phyloP scores from a whole-genome alignment of 2,888 invertebrate species.

The Agelastica alni region DNA sequence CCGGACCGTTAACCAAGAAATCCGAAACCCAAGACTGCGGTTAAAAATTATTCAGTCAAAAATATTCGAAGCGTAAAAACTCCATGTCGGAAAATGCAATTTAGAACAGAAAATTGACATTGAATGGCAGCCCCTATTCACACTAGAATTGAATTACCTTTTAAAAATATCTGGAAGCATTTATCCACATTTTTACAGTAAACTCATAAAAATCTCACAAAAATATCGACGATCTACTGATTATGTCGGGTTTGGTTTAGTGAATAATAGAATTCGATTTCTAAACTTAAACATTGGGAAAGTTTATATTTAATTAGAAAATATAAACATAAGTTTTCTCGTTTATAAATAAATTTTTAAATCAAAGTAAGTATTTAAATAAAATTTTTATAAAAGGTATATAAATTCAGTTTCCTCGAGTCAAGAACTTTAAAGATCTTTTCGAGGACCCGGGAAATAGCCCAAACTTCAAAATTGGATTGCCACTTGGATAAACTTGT shows the following conservation, averaged over 20 bases:
- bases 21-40: conserved; percentile 5
- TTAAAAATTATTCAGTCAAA: conserved; percentile 25
- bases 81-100: conserved; percentile 25
- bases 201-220: not conserved
- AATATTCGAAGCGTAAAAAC: conserved; percentile 23
- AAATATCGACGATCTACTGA: not conserved
- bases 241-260: not conserved
- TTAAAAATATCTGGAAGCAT: conserved; percentile 20
- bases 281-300: no score
- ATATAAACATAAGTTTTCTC: no score
- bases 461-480: conserved; percentile 15
- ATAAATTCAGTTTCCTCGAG: not conserved
- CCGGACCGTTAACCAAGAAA: conserved; percentile 9
- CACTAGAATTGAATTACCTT: conserved; percentile 19
- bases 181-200: conserved; percentile 14
- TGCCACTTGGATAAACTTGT: conserved; percentile 4
- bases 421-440: not conserved
- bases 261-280: no score
- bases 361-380: no score
- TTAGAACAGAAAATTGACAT: conserved; percentile 24
- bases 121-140: conserved; percentile 27
- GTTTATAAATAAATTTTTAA: no score
- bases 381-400: no score
- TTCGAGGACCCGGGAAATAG: not conserved
- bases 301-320: no score